A percentile compares a stretch with the other conserved stretches of the same genome.
Evolutionary conservation across 2,797 vertebrate species (phyloP).

Genomic region (Ispidina lecontei): DNA sequence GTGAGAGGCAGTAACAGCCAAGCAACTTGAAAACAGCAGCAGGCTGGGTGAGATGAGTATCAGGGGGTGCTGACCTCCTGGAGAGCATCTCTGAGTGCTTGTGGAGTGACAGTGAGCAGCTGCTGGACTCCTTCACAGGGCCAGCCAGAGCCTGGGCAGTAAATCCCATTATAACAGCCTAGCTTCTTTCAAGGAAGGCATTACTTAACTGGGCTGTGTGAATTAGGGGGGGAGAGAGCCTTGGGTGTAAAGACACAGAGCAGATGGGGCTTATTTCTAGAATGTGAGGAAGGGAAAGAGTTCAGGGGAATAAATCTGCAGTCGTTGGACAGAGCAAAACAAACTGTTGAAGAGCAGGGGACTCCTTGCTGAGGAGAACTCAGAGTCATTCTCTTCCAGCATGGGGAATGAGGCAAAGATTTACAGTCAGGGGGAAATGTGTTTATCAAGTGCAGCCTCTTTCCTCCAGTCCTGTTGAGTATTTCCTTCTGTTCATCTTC

Average conservation of each 20-base stretch:
- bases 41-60: conserved; percentile 36
- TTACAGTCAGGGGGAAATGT: background rate
- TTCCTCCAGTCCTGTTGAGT: background rate
- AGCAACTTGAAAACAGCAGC: conserved; percentile 52
- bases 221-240: background rate
- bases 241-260: conserved; percentile 17
- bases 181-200: conserved; percentile 39
- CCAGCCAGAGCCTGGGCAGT: conserved; percentile 22
- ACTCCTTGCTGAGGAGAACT: conserved; percentile 23
- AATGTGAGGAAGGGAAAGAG: conserved; percentile 39
- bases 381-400: background rate
- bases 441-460: background rate
- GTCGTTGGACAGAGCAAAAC: conserved; percentile 35
- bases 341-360: conserved; percentile 37
- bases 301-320: conserved; percentile 41
- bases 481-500: conserved; percentile 13
- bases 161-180: conserved; percentile 40
- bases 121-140: conserved; percentile 5
- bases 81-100: conserved; percentile 31
- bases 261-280: conserved; percentile 63
- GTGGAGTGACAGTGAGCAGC: conserved; percentile 52
- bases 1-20: conserved; percentile 37
- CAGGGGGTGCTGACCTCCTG: conserved; percentile 45
- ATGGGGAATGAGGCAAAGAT: background rate
- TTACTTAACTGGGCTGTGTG: conserved; percentile 18